Conservation (phyloP, 1,140 invertebrate species). For the Penaeus chinensis region DNA sequence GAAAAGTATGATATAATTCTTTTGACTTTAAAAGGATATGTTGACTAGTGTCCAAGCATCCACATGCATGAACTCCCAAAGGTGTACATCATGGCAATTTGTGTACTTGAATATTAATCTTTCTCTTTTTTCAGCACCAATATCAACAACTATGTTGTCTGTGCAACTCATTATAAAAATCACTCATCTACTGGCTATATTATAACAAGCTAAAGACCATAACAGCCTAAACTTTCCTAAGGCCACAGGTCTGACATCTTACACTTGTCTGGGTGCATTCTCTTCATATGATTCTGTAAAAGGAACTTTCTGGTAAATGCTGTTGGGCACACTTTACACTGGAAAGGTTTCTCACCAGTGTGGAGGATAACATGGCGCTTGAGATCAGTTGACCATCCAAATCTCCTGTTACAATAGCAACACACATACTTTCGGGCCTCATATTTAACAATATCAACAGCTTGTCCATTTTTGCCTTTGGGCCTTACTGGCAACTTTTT, state of each 20-base stretch:
- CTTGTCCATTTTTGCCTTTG: slow-evolving; percentile 39
- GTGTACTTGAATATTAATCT: no score
- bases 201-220: slow-evolving; percentile 4
- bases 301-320: slow-evolving; percentile 63
- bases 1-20: slow-evolving; percentile 15
- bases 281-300: slow-evolving; percentile 62
- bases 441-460: slow-evolving; percentile 56
- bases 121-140: no score
- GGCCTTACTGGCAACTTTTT: slow-evolving; percentile 42
- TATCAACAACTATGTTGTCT: not conserved
- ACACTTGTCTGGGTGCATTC: slow-evolving; percentile 60
- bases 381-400: slow-evolving; percentile 64
- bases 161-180: slow-evolving; percentile 22
- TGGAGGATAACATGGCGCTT: slow-evolving; percentile 63
- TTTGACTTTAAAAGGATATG: slow-evolving; percentile 28
- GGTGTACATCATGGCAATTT: no score
- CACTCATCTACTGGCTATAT: slow-evolving; percentile 19
- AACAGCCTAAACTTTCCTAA: slow-evolving; percentile 37
- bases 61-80: not conserved
- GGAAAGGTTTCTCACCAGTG: slow-evolving; percentile 63
- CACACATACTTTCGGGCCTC: slow-evolving; percentile 59
- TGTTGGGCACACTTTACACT: slow-evolving; percentile 58
- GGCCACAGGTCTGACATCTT: slow-evolving; percentile 60
- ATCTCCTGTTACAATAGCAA: slow-evolving; percentile 60
- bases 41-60: slow-evolving; percentile 26